A percentile compares a stretch with the other conserved stretches of the same genome.
Conservation (phyloP, 2,888 invertebrate species). For the Drosophila nigritarsus region DNA sequence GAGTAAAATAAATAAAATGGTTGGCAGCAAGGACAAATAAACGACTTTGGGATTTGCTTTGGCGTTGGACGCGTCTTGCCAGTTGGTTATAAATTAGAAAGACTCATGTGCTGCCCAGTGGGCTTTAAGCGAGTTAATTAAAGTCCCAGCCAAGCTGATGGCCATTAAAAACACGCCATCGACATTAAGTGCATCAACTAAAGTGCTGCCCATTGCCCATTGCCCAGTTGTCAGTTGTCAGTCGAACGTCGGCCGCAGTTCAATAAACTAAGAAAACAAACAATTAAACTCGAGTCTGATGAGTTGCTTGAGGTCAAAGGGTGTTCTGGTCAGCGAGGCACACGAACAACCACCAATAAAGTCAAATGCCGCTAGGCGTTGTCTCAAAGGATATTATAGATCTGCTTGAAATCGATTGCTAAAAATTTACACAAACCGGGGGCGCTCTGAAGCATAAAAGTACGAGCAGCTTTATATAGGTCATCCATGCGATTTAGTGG, state of each 20-base stretch:
- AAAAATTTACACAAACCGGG: background rate
- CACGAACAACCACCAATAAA: constrained; percentile 39
- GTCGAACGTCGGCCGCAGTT: constrained; percentile 41
- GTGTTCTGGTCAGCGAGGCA: constrained; percentile 16
- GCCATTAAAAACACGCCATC: constrained; percentile 71
- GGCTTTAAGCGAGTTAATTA: constrained; percentile 73
- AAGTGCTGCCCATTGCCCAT: constrained; percentile 30
- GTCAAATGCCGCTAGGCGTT: constrained; percentile 30
- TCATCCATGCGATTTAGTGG: background rate
- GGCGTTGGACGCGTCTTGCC: constrained; percentile 45
- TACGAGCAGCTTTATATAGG: constrained; percentile 7
- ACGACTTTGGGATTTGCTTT: constrained; percentile 67
- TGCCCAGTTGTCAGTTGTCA: constrained; percentile 27
- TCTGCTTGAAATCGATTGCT: constrained; percentile 25
- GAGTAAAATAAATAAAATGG: constrained; percentile 64
- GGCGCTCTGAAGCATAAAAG: background rate
- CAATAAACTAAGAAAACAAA: constrained; percentile 75
- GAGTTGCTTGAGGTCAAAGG: constrained; percentile 50
- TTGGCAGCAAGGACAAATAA: constrained; percentile 58
- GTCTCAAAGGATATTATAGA: constrained; percentile 12
- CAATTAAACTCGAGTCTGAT: constrained; percentile 62
- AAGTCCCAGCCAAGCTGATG: constrained; percentile 57
- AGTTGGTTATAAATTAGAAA: constrained; percentile 60
- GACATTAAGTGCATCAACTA: constrained; percentile 70
- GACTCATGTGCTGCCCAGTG: constrained; percentile 48